phyloP scores from a whole-genome alignment of 2,113 vertebrate species.

The Pluvialis apricaria region DNA sequence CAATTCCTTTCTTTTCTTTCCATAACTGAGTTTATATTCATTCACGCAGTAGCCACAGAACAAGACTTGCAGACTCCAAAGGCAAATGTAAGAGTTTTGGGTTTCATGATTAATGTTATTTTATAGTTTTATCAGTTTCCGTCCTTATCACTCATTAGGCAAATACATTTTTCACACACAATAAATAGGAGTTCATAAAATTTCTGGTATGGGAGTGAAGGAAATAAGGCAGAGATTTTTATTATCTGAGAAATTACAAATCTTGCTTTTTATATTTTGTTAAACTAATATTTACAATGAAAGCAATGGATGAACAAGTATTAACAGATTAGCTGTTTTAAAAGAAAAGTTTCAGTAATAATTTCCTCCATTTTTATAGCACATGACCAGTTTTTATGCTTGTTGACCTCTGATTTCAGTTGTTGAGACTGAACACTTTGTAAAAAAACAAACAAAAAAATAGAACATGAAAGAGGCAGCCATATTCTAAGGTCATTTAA shows the following conservation, averaged over 20 bases:
- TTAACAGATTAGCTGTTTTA: background rate
- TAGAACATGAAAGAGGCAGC: background rate
- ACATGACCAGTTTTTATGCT: background rate
- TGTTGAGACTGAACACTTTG: background rate
- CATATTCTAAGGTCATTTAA: background rate
- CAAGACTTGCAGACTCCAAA: conserved; percentile 24
- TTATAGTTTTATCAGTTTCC: background rate
- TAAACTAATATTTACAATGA: background rate
- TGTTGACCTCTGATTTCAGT: background rate
- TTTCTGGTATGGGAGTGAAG: background rate
- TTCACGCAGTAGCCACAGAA: background rate
- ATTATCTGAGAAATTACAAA: background rate
- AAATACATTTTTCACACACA: background rate
- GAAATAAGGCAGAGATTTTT: background rate
- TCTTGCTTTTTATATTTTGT: background rate
- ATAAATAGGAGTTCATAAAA: background rate
- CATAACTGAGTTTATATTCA: conserved; percentile 34
- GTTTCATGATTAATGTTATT: background rate
- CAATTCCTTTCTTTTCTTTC: conserved; percentile 27
- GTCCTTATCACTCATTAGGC: background rate
- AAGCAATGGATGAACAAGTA: background rate
- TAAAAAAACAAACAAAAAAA: background rate
- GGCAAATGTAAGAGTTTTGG: background rate
- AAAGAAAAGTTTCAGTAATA: background rate
- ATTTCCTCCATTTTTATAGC: background rate